Conservation (phyloP, 2,888 invertebrate genomes). For the Seira musarum region DNA sequence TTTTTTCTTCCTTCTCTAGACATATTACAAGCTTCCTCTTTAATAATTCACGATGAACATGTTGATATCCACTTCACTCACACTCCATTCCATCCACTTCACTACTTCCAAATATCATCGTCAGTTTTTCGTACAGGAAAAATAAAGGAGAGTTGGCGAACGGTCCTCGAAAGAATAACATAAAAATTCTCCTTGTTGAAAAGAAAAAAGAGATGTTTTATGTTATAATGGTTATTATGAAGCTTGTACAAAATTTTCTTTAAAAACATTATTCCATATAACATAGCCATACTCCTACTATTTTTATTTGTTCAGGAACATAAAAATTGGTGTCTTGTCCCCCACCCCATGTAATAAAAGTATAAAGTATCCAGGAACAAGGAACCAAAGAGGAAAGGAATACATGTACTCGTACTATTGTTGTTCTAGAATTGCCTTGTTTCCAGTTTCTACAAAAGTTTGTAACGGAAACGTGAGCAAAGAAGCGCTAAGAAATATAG, state of each 20-base stretch:
- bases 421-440: not conserved
- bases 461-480: too few relatives aligned
- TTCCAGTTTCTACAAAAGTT: too few relatives aligned
- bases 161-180: not conserved
- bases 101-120: not conserved
- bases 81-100: not conserved
- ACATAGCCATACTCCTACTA: too few relatives aligned
- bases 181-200: too few relatives aligned
- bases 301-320: not conserved
- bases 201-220: not conserved
- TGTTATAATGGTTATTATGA: too few relatives aligned
- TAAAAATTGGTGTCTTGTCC: not conserved
- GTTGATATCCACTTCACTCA: conserved; percentile 4
- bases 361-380: too few relatives aligned
- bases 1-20: not conserved
- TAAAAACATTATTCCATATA: too few relatives aligned
- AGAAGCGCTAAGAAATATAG: too few relatives aligned
- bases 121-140: not conserved
- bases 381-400: not conserved
- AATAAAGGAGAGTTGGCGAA: not conserved
- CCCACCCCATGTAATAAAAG: too few relatives aligned
- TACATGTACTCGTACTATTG: not conserved
- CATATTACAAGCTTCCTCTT: not conserved
- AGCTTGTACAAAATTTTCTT: too few relatives aligned
- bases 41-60: conserved; percentile 6